These are phyloP conservation scores for Choloepus hoffmanni DNA, from an alignment of 2,113 vertebrate genomes.

Conservation along the genomic window DNA sequence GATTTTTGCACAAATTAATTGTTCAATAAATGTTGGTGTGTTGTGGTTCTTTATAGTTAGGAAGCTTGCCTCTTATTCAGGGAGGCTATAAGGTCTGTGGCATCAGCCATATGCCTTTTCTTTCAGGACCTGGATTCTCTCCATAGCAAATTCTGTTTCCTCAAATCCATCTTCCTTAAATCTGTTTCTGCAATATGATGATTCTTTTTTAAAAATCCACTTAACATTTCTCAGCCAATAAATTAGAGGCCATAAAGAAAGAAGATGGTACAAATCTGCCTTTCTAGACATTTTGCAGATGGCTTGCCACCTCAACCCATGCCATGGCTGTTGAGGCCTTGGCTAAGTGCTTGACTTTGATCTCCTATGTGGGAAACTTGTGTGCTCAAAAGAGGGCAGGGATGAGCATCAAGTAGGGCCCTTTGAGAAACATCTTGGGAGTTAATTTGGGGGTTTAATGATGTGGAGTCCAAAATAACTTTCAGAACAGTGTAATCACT, in stretches of 20 bases:
- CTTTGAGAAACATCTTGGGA: neutral
- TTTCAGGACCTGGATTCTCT: conserved; percentile 63
- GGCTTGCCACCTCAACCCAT: conserved; percentile 40
- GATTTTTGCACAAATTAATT: conserved; percentile 20
- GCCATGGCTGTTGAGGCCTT: conserved; percentile 5
- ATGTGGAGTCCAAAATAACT: neutral
- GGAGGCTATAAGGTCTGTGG: neutral
- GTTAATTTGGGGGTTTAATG: conserved; percentile 30
- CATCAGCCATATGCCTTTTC: conserved; percentile 30
- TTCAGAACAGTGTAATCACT: neutral
- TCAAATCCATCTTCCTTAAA: conserved; percentile 70
- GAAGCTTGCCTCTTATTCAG: neutral
- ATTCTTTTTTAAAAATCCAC: conserved; percentile 69
- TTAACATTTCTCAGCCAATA: conserved; percentile 79
- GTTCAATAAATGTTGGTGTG: neutral
- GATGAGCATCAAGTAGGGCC: neutral
- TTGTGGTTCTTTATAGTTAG: neutral
- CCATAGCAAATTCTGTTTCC: conserved; percentile 49
- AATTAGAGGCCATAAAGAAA: conserved; percentile 69
- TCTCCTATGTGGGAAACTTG: neutral
- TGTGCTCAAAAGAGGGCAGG: neutral
- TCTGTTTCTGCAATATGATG: conserved; percentile 81
- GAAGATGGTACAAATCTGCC: conserved; percentile 38
- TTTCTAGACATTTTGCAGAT: conserved; percentile 75
- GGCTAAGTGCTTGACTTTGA: neutral